phyloP scores from a whole-genome alignment of 2,888 invertebrate genomes.

The Lasioglossum morio region DNA sequence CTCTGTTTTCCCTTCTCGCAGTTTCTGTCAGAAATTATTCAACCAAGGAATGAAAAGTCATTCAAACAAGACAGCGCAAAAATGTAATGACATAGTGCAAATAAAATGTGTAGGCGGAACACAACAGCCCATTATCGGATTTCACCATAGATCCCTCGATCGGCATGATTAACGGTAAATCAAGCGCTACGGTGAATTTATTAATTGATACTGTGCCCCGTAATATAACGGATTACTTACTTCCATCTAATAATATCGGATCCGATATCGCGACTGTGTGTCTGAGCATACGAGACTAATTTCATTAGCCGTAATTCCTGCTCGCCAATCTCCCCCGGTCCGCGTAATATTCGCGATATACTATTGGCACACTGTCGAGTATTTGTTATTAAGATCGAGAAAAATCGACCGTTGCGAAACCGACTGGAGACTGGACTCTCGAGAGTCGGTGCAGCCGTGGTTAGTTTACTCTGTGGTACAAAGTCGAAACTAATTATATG shows the following conservation, averaged over 20 bases:
- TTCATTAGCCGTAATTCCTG: constrained; percentile 24
- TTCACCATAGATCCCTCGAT: background rate
- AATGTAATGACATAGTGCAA: background rate
- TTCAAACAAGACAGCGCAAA: background rate
- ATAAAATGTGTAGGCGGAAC: background rate
- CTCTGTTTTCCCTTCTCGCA: background rate
- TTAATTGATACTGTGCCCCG: constrained; percentile 35
- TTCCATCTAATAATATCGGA: constrained; percentile 29
- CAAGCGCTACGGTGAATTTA: constrained; percentile 40
- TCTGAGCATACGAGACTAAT: constrained; percentile 16
- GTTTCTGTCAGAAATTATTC: background rate
- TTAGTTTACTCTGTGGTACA: background rate
- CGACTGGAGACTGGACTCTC: constrained; percentile 5
- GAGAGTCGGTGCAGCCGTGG: background rate
- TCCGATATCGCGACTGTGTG: constrained; percentile 1
- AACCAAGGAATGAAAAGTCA: background rate
- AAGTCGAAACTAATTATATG: background rate
- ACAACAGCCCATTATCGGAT: background rate
- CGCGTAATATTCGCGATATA: constrained; percentile 11
- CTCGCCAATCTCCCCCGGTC: background rate
- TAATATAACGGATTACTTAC: constrained; percentile 42
- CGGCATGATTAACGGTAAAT: constrained; percentile 41
- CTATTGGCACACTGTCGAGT: background rate
- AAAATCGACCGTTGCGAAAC: constrained; percentile 28
- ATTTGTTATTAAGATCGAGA: constrained; percentile 34